Evolutionary conservation across 1,140 invertebrate species (phyloP).

Genomic region (Campodea augens): DNA sequence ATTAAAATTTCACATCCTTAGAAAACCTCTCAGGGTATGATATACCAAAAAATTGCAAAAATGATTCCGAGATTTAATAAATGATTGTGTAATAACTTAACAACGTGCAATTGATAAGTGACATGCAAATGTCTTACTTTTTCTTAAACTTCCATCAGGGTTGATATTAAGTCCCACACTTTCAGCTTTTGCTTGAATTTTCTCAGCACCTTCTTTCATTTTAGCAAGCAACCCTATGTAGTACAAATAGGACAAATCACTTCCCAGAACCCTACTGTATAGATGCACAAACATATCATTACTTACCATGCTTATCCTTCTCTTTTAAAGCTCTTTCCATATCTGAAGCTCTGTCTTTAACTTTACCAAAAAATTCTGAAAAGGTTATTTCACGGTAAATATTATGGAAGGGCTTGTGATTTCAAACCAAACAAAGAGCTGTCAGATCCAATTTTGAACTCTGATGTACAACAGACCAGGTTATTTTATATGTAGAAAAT

Average conservation of each 20-base stretch:
- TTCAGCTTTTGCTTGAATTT: constrained; percentile 82
- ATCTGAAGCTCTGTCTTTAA: constrained; percentile 79
- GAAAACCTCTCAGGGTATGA: too few species aligned
- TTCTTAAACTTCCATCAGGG: constrained; percentile 16
- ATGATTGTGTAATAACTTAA: neutral
- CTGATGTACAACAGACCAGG: too few species aligned
- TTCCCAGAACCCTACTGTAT: constrained; percentile 3
- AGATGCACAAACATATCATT: constrained; percentile 16
- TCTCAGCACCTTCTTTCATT: constrained; percentile 90
- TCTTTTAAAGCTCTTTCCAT: constrained; percentile 76
- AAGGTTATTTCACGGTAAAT: neutral
- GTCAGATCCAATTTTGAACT: neutral
- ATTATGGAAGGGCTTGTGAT: neutral
- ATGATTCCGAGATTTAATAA: neutral
- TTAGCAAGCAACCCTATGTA: constrained; percentile 70
- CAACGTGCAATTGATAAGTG: too few species aligned
- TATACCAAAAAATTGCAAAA: neutral
- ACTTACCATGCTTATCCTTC: constrained; percentile 71
- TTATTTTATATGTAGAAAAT: neutral
- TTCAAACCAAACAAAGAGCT: neutral
- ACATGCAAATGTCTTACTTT: constrained; percentile 9
- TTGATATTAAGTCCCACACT: constrained; percentile 35
- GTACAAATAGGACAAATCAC: constrained; percentile 17
- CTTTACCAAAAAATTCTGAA: constrained; percentile 74
- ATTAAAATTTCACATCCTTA: too few species aligned